These are phyloP conservation scores for Gallinago media DNA, from an alignment of 2,113 vertebrate genomes.

Conservation along the genomic window DNA sequence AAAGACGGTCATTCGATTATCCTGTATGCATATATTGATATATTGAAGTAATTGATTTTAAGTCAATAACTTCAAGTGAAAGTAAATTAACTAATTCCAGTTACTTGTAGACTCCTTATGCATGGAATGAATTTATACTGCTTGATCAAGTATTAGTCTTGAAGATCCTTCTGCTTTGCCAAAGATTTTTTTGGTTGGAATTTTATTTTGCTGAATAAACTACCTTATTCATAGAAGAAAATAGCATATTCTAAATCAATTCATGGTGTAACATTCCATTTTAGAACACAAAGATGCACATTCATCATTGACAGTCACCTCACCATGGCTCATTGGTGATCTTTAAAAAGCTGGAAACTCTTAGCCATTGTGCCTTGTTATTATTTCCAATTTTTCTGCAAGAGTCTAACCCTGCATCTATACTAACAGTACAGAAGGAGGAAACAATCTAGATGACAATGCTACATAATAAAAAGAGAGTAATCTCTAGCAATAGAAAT, in stretches of 20 bases:
- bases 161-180: not conserved
- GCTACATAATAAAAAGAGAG: not conserved
- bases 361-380: not conserved
- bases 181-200: not conserved
- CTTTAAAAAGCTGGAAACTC: not conserved
- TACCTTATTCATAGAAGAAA: not conserved
- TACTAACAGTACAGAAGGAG: not conserved
- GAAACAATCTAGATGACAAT: not conserved
- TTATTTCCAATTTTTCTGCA: not conserved
- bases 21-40: not conserved
- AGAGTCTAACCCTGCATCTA: not conserved
- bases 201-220: not conserved
- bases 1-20: not conserved
- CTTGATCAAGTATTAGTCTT: not conserved
- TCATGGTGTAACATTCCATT: not conserved
- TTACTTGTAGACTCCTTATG: not conserved
- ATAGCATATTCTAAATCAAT: not conserved
- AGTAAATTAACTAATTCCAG: not conserved
- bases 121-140: not conserved
- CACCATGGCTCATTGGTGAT: accelerated
- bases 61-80: not conserved
- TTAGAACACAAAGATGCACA: not conserved
- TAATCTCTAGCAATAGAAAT: not conserved
- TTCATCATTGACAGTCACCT: not conserved
- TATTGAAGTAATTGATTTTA: not conserved